Base-by-base conservation (phyloP, 1,140 invertebrate genomes). In the Papilio polyxenes region DNA sequence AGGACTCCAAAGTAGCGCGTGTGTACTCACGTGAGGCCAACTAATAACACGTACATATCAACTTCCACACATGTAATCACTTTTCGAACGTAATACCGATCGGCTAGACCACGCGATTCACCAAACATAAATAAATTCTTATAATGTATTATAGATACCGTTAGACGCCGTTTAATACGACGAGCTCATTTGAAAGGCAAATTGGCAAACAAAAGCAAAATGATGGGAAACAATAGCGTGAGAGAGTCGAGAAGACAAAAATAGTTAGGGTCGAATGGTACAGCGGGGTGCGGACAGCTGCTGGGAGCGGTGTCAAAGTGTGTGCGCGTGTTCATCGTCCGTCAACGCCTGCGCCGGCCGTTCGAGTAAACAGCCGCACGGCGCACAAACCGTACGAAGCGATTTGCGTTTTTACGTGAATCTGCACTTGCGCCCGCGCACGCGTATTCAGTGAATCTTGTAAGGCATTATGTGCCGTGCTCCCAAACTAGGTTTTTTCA, bases 331-430 rank as follows among this genome's bases (percentile, higher is more conserved):
- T 86, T 90, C 87, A 86, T 84, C 87, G 87, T 94, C 93, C 87
- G 83, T 94, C 93, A 91, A 83, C 93, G 85, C 86, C 82, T 81
- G 83, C 83, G 87, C 79, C 86, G 88, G 87, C 79, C 86, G 89
- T 85, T 92, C 90, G 90, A 91, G 89, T 94, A 94, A 94, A 94
- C 93, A 94, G 77, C 81, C 83, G 87, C 86, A 82, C 82, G 83
- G 87, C 65, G 85, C 81, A 80, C 83, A 80, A 82, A 82, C 59
- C 72, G 75, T 85, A 84, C 84, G 83, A 86, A 88, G 89, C 87
- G 86, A 89, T 92, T 92, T 90, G 92, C 88, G 88, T 91, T 92
- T 91, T 90, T 92, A 89, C 85, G 80, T 85, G 87, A 90, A 87
- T 91, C 86, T 75, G 85, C 87, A 81, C 80, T 75, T 62, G 75